Percentiles rank a stretch among this genome's conserved stretches.
phyloP scores from a whole-genome alignment of 2,888 invertebrate species.

The Theodoxus fluviatilis region DNA sequence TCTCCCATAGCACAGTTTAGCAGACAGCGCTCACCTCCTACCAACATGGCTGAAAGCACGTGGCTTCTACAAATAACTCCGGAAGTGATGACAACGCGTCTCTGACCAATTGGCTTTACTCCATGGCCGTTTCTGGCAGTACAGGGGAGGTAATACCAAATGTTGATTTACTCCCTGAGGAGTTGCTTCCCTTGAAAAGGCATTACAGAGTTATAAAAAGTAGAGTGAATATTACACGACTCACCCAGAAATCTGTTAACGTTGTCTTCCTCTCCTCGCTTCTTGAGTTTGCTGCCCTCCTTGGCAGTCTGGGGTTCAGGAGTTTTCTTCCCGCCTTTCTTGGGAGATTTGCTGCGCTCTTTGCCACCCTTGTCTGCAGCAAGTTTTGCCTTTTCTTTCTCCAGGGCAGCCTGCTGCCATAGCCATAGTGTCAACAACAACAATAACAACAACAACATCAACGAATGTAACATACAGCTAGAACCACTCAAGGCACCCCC shows the following conservation, averaged over 20 bases:
- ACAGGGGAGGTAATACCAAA: not conserved
- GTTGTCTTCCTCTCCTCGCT: constrained; percentile 63
- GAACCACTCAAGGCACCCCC: not conserved
- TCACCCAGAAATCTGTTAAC: constrained; percentile 63
- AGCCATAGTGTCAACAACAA: not conserved
- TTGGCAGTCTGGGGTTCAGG: constrained; percentile 62
- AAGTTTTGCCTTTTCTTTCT: constrained; percentile 39
- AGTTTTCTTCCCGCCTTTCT: constrained; percentile 62
- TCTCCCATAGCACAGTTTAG: no score
- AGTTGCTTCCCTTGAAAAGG: not conserved
- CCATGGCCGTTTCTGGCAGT: not conserved
- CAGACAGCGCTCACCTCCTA: no score
- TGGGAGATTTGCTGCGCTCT: constrained; percentile 58
- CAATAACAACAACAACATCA: not conserved
- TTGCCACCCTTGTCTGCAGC: constrained; percentile 42
- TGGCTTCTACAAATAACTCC: no score
- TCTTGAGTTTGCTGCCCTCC: constrained; percentile 62
- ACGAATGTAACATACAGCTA: no score
- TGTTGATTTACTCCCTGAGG: not conserved
- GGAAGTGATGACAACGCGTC: no score
- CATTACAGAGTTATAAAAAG: no score
- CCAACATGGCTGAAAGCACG: no score
- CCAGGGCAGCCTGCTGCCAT: constrained; percentile 31
- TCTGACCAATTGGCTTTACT: no score
- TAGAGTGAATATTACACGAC: constrained; percentile 8